phyloP scores from a whole-genome alignment of 2,797 vertebrate species.

The Sebastes hubbsi region DNA sequence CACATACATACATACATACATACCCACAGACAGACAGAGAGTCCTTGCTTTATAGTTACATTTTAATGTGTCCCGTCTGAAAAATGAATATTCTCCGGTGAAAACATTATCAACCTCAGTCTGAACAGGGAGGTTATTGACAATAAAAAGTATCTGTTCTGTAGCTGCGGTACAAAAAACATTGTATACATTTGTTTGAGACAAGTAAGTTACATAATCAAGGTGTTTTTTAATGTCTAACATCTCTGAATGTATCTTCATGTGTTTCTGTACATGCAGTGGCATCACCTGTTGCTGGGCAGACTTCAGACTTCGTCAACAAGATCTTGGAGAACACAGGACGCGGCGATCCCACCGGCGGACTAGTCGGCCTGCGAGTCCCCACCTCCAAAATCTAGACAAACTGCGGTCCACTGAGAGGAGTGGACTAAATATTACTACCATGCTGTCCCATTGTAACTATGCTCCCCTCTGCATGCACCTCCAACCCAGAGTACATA shows the following conservation, averaged over 20 bases:
- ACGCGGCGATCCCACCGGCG: constrained; percentile 95
- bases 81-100: background rate
- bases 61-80: background rate
- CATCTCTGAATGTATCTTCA: background rate
- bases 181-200: background rate
- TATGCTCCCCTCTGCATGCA: constrained; percentile 77
- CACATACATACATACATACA: too few species aligned
- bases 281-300: constrained; percentile 92
- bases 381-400: constrained; percentile 94
- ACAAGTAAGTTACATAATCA: background rate
- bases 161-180: background rate
- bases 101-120: background rate
- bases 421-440: constrained; percentile 66
- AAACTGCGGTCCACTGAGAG: constrained; percentile 46
- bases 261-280: constrained; percentile 61
- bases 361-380: constrained; percentile 94
- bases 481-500: constrained; percentile 71
- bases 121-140: background rate
- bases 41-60: too few species aligned
- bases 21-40: too few species aligned
- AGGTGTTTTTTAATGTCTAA: background rate
- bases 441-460: constrained; percentile 75
- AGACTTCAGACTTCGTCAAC: constrained; percentile 99
- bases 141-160: background rate
- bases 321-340: constrained; percentile 98